Base-by-base conservation (phyloP, 2,113 vertebrate genomes). In the Hucho hucho region DNA sequence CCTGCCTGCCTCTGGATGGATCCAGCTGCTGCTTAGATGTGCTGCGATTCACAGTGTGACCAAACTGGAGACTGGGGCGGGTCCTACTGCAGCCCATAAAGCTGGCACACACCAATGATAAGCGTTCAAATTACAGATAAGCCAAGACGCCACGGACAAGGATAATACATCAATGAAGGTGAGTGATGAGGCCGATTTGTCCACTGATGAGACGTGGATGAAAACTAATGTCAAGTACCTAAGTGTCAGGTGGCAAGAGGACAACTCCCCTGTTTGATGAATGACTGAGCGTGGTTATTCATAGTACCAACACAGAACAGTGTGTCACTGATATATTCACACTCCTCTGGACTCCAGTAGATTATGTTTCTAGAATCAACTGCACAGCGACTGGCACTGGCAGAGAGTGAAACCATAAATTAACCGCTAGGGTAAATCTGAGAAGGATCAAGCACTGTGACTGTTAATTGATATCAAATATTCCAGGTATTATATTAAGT, bases 181-280 rank as follows among this genome's bases (percentile, higher is more conserved):
- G 81, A 86, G 71, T 78, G 72, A 86, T 86, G 79, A 73, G 70
- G 26, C 77, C 66, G 29, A 79, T 76, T 80, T 78, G 70, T 67
- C 69, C 43, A 72, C 68, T 80, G 81, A 83, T 82, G 79, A 77
- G 49, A 53, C 13, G 14, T 53, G 12, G 49, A 18, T 53, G 49
- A 53, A 53, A 53, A 53, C 16, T 3, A 18, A 64, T 81, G 72
- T 79, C 72, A 75, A 73, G 29, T 18, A 67, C 64, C 26, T 72
- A 56, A 70, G 65, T 61, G 75, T 73, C 72, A 70, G 43, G 28
- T 61, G 59, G 29, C 12, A 59, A 69, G 37, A 53, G 72, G 72
- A 58, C 25, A 29, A 49, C 18, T 69, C 13, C 4, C 37, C 53
- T 77, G 74, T 75, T 53, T 53, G 49, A 53, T 75, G 61, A 79